A percentile compares a stretch with the other conserved stretches of the same genome.
phyloP scores from a whole-genome alignment of 2,888 invertebrate species.

The Pterostichus niger region DNA sequence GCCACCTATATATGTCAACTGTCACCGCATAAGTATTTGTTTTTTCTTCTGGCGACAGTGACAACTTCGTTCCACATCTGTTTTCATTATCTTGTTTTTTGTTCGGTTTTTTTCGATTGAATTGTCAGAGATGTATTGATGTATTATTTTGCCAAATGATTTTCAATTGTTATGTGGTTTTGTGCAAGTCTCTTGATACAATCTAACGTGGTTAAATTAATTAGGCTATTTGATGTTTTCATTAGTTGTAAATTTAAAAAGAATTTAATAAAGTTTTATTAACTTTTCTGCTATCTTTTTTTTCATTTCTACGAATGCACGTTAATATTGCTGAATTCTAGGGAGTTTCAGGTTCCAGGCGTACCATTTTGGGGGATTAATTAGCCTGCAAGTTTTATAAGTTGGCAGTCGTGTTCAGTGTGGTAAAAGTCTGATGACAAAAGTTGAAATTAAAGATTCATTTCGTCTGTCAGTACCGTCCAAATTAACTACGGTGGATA shows the following conservation, averaged over 20 bases:
- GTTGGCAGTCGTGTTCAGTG: constrained; percentile 48
- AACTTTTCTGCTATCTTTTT: not conserved
- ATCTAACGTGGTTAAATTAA: too few species aligned
- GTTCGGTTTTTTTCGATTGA: not conserved
- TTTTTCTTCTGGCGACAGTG: too few species aligned
- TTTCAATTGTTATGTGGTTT: not conserved
- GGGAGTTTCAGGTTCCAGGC: constrained; percentile 11
- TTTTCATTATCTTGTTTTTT: constrained; percentile 57
- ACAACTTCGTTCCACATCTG: constrained; percentile 2
- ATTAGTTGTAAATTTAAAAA: too few species aligned
- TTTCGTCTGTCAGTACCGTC: constrained; percentile 43
- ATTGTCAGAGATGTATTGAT: constrained; percentile 7
- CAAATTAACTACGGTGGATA: constrained; percentile 44
- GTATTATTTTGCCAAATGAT: not conserved
- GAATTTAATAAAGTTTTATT: too few species aligned
- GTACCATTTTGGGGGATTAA: constrained; percentile 53
- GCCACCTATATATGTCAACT: constrained; percentile 21
- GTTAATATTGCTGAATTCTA: constrained; percentile 26
- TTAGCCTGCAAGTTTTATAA: constrained; percentile 65
- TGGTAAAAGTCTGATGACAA: constrained; percentile 61
- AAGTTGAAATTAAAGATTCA: constrained; percentile 64
- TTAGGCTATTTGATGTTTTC: too few species aligned
- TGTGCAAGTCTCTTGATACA: not conserved
- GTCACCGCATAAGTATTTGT: constrained; percentile 3
- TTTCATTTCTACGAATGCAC: constrained; percentile 24